These are phyloP conservation scores for Muscicapa adusta DNA, from an alignment of 2,113 vertebrate species.

Conservation along the genomic window DNA sequence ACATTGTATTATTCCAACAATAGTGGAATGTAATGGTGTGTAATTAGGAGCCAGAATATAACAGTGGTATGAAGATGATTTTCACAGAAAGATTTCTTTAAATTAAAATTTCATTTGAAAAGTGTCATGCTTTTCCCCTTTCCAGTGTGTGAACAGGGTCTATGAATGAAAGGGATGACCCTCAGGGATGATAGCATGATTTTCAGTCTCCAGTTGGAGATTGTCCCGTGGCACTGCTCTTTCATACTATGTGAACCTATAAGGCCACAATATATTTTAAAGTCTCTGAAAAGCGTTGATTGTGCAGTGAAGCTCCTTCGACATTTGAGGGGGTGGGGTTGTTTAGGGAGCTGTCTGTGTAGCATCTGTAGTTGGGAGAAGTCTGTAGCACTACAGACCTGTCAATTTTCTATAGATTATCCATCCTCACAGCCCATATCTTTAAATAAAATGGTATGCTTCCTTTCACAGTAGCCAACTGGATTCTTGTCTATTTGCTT, in stretches of 20 bases:
- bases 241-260: not conserved
- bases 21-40: not conserved
- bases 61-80: not conserved
- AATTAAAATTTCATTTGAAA: constrained; percentile 22
- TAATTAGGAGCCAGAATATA: not conserved
- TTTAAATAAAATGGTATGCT: not conserved
- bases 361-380: not conserved
- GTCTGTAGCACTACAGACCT: not conserved
- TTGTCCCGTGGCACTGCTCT: not conserved
- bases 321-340: not conserved
- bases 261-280: not conserved
- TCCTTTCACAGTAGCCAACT: not conserved
- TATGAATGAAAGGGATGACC: not conserved
- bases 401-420: not conserved
- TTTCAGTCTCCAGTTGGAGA: not conserved
- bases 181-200: accelerated
- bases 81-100: not conserved
- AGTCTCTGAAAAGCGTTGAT: not conserved
- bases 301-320: not conserved
- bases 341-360: not conserved
- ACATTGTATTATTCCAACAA: constrained; percentile 4
- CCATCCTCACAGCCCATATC: not conserved
- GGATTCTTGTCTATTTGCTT: constrained; percentile 18
- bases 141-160: not conserved
- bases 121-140: not conserved